These are phyloP conservation scores for Ianthella basta DNA, from an alignment of 37 sponge, comb jelly and placozoan genomes.

Conservation along the genomic window DNA sequence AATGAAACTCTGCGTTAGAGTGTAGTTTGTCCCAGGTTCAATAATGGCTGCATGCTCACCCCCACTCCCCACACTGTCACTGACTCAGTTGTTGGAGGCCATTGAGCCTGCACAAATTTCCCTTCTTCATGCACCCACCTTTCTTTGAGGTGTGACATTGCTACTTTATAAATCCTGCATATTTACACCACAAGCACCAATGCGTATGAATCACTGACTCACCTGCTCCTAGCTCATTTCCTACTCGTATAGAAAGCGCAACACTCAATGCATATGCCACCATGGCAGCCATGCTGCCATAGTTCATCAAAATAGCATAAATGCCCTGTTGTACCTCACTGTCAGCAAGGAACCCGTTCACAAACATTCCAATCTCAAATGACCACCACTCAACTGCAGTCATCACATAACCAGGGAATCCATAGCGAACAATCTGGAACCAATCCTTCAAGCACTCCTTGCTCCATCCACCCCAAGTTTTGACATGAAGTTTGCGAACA, in stretches of 20 bases:
- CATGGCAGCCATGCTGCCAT: constrained; percentile 25
- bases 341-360: constrained; percentile 38
- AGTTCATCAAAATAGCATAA: constrained; percentile 42
- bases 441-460: background rate
- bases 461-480: constrained; percentile 51
- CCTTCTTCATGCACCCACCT: too few relatives aligned
- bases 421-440: background rate
- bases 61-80: too few relatives aligned
- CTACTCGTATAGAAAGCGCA: constrained; percentile 51
- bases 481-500: constrained; percentile 44
- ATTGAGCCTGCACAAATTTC: too few relatives aligned
- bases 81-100: too few relatives aligned
- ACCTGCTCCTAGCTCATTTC: constrained; percentile 68
- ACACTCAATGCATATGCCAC: constrained; percentile 34
- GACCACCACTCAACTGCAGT: constrained; percentile 47
- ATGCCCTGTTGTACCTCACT: constrained; percentile 46
- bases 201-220: too few relatives aligned
- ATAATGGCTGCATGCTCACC: too few relatives aligned
- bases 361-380: constrained; percentile 55
- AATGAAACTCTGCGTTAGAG: too few relatives aligned
- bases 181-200: too few relatives aligned
- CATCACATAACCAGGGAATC: constrained; percentile 23
- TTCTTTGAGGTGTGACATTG: too few relatives aligned
- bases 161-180: too few relatives aligned
- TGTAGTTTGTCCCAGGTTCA: too few relatives aligned